Base-by-base conservation (phyloP, 2,888 invertebrate genomes). In the Microplitis manilae region DNA sequence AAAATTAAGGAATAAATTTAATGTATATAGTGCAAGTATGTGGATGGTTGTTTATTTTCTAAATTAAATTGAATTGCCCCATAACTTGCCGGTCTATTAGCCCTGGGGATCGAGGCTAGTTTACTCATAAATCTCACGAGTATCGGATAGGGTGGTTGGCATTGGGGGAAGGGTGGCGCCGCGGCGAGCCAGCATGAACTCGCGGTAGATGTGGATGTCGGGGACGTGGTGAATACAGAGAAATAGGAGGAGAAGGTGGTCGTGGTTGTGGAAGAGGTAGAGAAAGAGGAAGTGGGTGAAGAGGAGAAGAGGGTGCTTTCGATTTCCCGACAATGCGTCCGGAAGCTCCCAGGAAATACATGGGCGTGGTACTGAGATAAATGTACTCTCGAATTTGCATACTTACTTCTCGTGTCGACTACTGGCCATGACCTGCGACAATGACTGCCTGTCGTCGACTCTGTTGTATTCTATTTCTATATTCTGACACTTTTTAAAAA, bases 81-180 rank as follows among this genome's bases (percentile, higher is more conserved):
- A 87, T 88, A 88, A 88, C 88, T 88, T 88, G 86, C 85, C 83
- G 87, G 87, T 87, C 88, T 88, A 88, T 88, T 88, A 88, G 87
- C 87, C 84, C 85, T 79, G 85, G 88, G 86, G 87, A 86, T 82
- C 84, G 79, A 80, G 85, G 84, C 87, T 87, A 87, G 87, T 88
- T 88, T 88, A 85, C 86, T 86, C 88, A 84, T 88, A 88, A 88
- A 88, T 88, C 88, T 88, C 85, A 77, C 76, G 84, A 85, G 87
- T 87, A 88, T 88, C 86, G 86, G 87, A 82, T 77, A 79, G 84
- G 83, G 81, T 81, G 83, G 84, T 80, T 80, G 82, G 83, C 81
- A 80, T 76, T 50, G 50, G 50, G 13, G 50, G 50, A 2, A 77
- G 79, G 79, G 79, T 81, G 79, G 81, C 79, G 73, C 79, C 80